phyloP scores from a whole-genome alignment of 2,888 invertebrate genomes.

The Orthosia incerta region DNA sequence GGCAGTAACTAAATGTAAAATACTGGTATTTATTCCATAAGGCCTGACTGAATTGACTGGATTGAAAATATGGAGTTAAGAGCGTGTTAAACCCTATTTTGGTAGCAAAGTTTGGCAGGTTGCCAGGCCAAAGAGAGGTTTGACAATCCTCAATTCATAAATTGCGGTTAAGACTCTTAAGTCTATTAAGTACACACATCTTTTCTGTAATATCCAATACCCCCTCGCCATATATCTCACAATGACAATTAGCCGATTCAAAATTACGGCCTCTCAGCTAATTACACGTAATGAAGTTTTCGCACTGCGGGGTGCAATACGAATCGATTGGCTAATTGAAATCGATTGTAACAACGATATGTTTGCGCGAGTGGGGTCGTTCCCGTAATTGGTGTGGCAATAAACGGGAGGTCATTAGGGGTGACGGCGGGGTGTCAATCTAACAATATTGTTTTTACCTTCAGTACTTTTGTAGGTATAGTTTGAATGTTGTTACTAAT shows the following conservation, averaged over 20 bases:
- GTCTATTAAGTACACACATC: background rate
- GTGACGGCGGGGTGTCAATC: constrained; percentile 26
- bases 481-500: background rate
- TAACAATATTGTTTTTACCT: constrained; percentile 40
- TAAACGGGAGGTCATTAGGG: constrained; percentile 22
- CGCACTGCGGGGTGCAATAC: constrained; percentile 44
- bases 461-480: background rate
- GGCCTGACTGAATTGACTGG: too few relatives aligned
- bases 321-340: constrained; percentile 59
- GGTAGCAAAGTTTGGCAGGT: too few relatives aligned
- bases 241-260: constrained; percentile 26
- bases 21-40: too few relatives aligned
- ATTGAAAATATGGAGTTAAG: too few relatives aligned
- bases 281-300: constrained; percentile 48
- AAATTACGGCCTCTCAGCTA: constrained; percentile 47
- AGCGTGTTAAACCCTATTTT: too few relatives aligned
- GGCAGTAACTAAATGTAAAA: too few relatives aligned
- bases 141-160: too few relatives aligned
- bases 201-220: background rate
- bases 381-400: constrained; percentile 57
- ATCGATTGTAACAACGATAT: constrained; percentile 52
- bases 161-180: background rate
- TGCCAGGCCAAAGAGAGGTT: too few relatives aligned
- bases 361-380: constrained; percentile 34
- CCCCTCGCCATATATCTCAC: background rate